These are phyloP conservation scores for Trisateles emortualis DNA, from an alignment of 2,888 invertebrate species.

Conservation along the genomic window DNA sequence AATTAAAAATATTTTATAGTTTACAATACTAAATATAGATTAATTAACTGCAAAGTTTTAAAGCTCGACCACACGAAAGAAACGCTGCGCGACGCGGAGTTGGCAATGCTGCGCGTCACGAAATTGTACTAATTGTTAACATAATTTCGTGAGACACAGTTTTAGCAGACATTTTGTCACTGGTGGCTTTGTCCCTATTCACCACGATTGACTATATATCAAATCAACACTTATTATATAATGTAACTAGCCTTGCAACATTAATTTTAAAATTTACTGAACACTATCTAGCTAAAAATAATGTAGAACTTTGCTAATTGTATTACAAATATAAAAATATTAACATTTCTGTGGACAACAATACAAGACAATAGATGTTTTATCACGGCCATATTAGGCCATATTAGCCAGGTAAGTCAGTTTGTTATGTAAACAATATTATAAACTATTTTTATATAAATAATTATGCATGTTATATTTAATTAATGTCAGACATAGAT, in stretches of 20 bases:
- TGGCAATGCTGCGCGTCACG: too few relatives aligned
- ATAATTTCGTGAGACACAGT: too few relatives aligned
- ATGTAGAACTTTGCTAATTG: slow-evolving; percentile 26
- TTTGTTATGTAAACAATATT: slow-evolving; percentile 20
- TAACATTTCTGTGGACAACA: neutral
- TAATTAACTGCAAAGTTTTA: too few relatives aligned
- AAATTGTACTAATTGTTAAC: too few relatives aligned
- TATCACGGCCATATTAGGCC: neutral
- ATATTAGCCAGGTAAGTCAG: slow-evolving; percentile 13
- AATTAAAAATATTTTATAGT: too few relatives aligned
- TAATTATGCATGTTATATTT: slow-evolving; percentile 11
- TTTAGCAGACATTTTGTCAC: too few relatives aligned
- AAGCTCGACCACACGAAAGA: too few relatives aligned
- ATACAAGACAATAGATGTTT: neutral
- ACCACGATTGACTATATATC: neutral
- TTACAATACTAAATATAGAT: too few relatives aligned
- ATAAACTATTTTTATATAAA: slow-evolving; percentile 23
- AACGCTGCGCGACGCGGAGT: too few relatives aligned
- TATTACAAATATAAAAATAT: slow-evolving; percentile 10
- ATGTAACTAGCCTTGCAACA: neutral
- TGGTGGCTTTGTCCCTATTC: neutral
- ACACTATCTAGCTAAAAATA: neutral
- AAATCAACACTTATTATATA: neutral
- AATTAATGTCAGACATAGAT: slow-evolving; percentile 38
- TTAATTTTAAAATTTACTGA: neutral